A percentile compares a stretch with the other conserved stretches of the same genome.
Conservation (phyloP, 2,888 invertebrate species). For the Lagria hirta region DNA sequence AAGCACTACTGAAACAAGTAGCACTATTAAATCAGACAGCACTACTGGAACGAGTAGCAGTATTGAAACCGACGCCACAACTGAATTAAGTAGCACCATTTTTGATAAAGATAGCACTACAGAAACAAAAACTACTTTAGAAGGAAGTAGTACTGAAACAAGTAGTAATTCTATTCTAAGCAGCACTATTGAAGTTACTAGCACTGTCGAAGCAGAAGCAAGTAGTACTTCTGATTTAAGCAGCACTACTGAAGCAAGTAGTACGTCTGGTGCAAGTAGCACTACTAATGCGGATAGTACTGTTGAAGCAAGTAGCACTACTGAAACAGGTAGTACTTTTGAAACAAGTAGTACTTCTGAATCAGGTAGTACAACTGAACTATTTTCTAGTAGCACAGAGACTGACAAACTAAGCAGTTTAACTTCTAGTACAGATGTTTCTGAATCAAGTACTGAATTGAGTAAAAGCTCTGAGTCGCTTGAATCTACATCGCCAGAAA, state of each 20-base stretch:
- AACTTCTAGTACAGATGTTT: neutral
- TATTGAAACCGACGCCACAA: constrained; percentile 27
- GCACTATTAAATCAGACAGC: constrained; percentile 32
- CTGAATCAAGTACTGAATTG: constrained; percentile 21
- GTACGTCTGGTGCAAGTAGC: too few species aligned
- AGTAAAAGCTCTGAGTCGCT: constrained; percentile 29
- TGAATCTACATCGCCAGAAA: constrained; percentile 32
- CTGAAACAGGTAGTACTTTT: constrained; percentile 9
- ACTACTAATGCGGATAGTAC: too few species aligned
- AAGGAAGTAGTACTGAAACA: constrained; percentile 15
- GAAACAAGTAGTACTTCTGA: constrained; percentile 21
- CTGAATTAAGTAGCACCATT: too few species aligned
- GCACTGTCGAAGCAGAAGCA: too few species aligned
- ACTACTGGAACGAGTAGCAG: constrained; percentile 26
- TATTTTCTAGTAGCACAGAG: constrained; percentile 12
- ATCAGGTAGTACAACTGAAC: constrained; percentile 14
- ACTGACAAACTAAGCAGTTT: too few species aligned
- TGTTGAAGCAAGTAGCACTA: constrained; percentile 1
- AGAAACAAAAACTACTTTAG: constrained; percentile 21
- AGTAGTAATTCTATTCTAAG: constrained; percentile 1
- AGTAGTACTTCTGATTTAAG: too few species aligned
- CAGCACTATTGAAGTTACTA: neutral
- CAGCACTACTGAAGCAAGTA: too few species aligned
- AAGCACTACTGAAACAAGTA: constrained; percentile 28
- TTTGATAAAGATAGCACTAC: constrained; percentile 34